Conservation (phyloP, 1,140 invertebrate species). For the Drosophila orosa region DNA sequence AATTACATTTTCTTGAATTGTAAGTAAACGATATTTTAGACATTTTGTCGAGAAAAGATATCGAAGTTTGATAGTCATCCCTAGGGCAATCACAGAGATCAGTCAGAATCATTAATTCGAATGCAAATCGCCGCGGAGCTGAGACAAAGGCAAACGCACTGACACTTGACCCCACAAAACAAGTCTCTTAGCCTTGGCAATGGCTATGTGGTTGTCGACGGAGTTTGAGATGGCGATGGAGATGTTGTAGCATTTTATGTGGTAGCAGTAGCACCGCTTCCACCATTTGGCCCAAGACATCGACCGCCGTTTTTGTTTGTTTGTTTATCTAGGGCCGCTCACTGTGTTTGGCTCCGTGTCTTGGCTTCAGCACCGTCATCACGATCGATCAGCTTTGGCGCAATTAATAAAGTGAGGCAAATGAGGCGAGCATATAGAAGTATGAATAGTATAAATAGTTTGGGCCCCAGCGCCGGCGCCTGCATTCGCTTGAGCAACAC, state of each 20-base stretch:
- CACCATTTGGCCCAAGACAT: conserved; percentile 36
- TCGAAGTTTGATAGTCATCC: neutral
- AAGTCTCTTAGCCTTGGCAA: conserved; percentile 75
- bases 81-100: conserved; percentile 26
- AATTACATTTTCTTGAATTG: neutral
- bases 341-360: conserved; percentile 37
- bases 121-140: conserved; percentile 36
- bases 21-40: neutral
- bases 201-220: conserved; percentile 51
- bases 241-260: conserved; percentile 58
- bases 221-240: conserved; percentile 49
- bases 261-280: conserved; percentile 41
- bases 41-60: neutral
- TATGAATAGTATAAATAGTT: conserved; percentile 83
- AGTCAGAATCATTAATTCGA: conserved; percentile 71
- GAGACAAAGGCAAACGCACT: conserved; percentile 58
- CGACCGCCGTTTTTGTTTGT: conserved; percentile 35
- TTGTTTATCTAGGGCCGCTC: conserved; percentile 79
- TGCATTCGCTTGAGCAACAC: conserved; percentile 70
- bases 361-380: conserved; percentile 50
- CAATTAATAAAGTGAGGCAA: conserved; percentile 76
- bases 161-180: conserved; percentile 81
- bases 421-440: conserved; percentile 72
- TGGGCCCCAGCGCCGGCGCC: conserved; percentile 51
- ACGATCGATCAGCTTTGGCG: conserved; percentile 44